Evolutionary conservation across 2,888 invertebrate genomes (phyloP).

Genomic region (Melangyna quadrimaculata): DNA sequence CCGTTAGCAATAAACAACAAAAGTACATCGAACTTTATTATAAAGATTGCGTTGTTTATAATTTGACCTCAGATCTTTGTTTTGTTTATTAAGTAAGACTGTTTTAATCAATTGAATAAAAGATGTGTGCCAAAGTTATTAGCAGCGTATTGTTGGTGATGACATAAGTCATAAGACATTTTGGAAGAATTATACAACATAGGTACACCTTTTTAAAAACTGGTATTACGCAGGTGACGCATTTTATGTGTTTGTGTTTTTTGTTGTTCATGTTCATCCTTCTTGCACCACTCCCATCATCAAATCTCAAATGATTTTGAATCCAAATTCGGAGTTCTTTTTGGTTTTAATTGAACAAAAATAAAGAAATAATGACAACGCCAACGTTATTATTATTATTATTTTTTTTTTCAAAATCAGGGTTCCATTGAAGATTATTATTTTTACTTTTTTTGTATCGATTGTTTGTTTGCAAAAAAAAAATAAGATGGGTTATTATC

Average conservation of each 20-base stretch:
- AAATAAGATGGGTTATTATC: slow-evolving; percentile 7
- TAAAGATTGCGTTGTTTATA: not conserved
- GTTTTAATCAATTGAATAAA: not conserved
- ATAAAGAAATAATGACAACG: not conserved
- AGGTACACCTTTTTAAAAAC: not conserved
- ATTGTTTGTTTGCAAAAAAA: not conserved
- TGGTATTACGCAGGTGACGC: slow-evolving; percentile 2
- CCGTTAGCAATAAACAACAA: too few relatives aligned
- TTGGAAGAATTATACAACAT: too few relatives aligned
- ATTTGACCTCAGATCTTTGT: not conserved
- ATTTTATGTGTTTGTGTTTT: not conserved
- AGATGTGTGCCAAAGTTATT: not conserved
- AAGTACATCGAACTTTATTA: too few relatives aligned
- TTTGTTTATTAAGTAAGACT: not conserved
- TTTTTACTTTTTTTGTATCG: not conserved
- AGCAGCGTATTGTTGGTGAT: not conserved
- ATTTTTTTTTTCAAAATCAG: not conserved
- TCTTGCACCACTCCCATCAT: slow-evolving; percentile 1
- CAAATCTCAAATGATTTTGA: not conserved
- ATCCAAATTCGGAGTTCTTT: not conserved
- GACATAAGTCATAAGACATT: slow-evolving; percentile 1
- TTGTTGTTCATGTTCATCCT: not conserved
- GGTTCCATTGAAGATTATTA: not conserved
- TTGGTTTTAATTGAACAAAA: not conserved
- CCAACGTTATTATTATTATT: too few relatives aligned